Conservation (phyloP, 2,113 vertebrate species). For the Anolis carolinensis region DNA sequence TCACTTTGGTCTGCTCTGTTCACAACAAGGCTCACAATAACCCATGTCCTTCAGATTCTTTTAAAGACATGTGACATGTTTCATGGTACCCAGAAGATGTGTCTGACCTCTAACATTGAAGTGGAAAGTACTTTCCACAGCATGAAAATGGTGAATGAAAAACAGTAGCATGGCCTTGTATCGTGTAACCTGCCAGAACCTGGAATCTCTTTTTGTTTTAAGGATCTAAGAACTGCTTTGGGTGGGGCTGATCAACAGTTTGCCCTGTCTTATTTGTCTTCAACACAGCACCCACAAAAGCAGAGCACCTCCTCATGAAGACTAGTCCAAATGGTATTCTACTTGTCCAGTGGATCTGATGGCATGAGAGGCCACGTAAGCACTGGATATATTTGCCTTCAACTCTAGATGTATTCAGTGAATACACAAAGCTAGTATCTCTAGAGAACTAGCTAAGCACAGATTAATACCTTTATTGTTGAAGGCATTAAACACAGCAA, state of each 20-base stretch:
- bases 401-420: no score
- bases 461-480: no score
- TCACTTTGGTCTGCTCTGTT: neutral
- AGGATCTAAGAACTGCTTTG: neutral
- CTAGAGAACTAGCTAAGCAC: no score
- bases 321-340: no score
- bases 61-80: neutral
- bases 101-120: neutral
- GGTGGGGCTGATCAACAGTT: neutral
- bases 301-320: no score
- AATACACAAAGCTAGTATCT: no score
- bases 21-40: neutral
- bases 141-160: neutral
- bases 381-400: no score
- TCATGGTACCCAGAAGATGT: no score
- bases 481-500: no score
- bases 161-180: neutral
- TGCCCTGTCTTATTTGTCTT: neutral
- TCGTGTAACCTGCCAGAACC: neutral
- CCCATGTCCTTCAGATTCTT: neutral
- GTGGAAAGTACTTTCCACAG: neutral
- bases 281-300: no score
- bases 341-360: no score
- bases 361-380: no score
- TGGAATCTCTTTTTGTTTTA: neutral